Base-by-base conservation (phyloP, 2,888 invertebrate species). In the Mimumesa dahlbomi region DNA sequence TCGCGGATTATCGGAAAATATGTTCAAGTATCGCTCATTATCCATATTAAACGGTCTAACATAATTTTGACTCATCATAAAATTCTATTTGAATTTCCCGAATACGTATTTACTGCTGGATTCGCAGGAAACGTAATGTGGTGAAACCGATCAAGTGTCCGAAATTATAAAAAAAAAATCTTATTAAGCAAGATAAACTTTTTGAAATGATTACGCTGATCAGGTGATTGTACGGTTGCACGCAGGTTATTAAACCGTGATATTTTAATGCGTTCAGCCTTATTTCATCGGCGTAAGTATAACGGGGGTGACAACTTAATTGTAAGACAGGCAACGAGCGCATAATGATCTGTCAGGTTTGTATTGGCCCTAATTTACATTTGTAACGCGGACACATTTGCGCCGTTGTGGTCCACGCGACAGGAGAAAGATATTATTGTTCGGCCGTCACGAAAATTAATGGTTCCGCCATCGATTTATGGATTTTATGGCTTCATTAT, bases 391-490 rank as follows among this genome's bases (percentile, higher is more conserved):
- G 14, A 19, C 38, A 14, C 1, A 29, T 50, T n/a, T 62, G 40
- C 22, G 40, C 49, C 11, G 13, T 21, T 14, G n/a, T 13, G n/a
- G 7, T 11, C 29, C 13, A 18, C 42, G 42, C 18, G 48, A 54
- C 21, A 18, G 31, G 54, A 19, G 54, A 66, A 66, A 43, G 43
- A 22, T 57, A 50, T 49, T n/a, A n/a, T n/a, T n/a, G n/a, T n/a
- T 40, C n/a, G 9, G 45, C n/a, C 13, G 22, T 40, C 22, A 38
- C 31, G 56, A 45, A 56, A 66, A 67, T 66, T 56, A 67, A 66
- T 50, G 49, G 36, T 56, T 49, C 29, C 3, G 2, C 29, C 57
- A 53, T 40, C 31, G 56, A 49, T 45, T 57, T 14, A 4, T 21
- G 38, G 56, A 34, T 34, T 34, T 29, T 29, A 9, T 9, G 6